These are phyloP conservation scores for Ciconia maguari DNA, from an alignment of 2,113 vertebrate genomes.

Conservation along the genomic window DNA sequence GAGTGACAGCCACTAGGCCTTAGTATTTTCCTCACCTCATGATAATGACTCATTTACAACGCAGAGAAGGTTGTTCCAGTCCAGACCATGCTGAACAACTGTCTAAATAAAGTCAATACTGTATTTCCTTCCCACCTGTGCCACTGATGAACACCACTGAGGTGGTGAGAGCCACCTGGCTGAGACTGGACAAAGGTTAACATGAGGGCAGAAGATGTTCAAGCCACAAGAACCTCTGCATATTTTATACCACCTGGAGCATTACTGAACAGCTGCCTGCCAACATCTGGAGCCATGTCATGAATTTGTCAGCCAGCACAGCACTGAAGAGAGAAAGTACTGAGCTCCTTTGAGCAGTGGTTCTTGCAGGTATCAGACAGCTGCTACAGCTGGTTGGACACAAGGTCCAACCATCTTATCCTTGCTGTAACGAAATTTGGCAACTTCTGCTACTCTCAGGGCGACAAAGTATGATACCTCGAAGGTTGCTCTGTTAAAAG, in stretches of 20 bases:
- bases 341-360: fast-evolving
- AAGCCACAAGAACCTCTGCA: background rate
- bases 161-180: background rate
- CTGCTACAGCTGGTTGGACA: background rate
- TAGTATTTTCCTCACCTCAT: fast-evolving
- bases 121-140: background rate
- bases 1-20: background rate
- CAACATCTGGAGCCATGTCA: background rate
- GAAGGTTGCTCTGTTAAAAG: background rate
- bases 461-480: background rate
- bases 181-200: background rate
- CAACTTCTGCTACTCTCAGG: background rate
- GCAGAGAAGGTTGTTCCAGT: background rate
- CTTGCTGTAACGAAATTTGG: background rate
- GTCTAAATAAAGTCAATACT: background rate
- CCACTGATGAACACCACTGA: background rate
- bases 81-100: background rate
- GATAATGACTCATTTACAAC: background rate
- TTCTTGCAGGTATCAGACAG: background rate
- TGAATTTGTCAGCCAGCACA: background rate
- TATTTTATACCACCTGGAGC: background rate
- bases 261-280: background rate
- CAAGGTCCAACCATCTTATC: background rate
- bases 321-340: background rate
- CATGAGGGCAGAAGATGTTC: background rate